phyloP scores from a whole-genome alignment of 2,888 invertebrate genomes.

The Leptinotarsa rubiginosa region DNA sequence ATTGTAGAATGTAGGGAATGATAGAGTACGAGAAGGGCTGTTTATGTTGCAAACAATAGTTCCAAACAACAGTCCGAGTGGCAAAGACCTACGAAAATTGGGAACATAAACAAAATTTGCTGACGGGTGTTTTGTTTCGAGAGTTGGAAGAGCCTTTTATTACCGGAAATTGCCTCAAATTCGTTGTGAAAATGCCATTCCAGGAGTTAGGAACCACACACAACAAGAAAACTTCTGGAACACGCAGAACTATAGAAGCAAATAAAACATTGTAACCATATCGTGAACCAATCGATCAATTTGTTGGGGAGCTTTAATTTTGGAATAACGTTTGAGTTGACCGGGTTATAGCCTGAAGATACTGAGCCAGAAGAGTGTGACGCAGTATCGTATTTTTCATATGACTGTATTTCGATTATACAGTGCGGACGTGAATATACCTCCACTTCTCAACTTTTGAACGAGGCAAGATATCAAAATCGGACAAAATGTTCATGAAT shows the following conservation, averaged over 20 bases:
- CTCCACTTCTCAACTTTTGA: too few relatives aligned
- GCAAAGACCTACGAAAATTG: conserved; percentile 1
- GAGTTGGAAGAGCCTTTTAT: conserved; percentile 1
- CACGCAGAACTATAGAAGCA: not conserved
- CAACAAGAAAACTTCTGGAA: not conserved
- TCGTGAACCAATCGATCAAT: not conserved
- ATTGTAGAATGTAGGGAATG: conserved; percentile 14
- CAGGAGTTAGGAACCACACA: not conserved
- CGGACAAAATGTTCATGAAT: too few relatives aligned
- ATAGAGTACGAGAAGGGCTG: conserved; percentile 2
- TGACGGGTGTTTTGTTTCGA: conserved; percentile 11
- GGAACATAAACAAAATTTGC: conserved; percentile 12
- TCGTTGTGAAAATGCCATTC: not conserved
- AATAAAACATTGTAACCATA: not conserved
- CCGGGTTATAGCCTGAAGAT: too few relatives aligned
- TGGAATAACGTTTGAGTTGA: too few relatives aligned
- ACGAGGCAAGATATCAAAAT: too few relatives aligned
- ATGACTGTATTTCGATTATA: too few relatives aligned
- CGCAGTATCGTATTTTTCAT: too few relatives aligned
- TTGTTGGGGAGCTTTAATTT: too few relatives aligned
- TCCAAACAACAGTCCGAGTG: conserved; percentile 5
- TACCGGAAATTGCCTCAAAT: not conserved
- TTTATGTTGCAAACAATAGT: not conserved
- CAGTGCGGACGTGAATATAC: too few relatives aligned
- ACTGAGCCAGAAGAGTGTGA: too few relatives aligned